A percentile compares a stretch with the other conserved stretches of the same genome.
Conservation (phyloP, 2,888 invertebrate genomes). For the Creontiades dilutus region DNA sequence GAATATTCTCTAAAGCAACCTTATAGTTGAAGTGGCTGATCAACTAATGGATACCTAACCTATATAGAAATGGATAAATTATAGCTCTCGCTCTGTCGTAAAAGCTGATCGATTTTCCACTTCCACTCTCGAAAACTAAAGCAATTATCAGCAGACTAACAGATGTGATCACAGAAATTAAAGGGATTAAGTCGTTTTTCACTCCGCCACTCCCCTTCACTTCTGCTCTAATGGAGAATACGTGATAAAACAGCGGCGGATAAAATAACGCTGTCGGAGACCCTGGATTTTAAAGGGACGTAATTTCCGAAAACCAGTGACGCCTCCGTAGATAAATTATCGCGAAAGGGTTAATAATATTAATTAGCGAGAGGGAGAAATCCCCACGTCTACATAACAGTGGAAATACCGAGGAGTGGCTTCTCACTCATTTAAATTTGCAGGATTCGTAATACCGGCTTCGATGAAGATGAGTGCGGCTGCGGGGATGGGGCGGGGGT, state of each 20-base stretch:
- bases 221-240: slow-evolving; percentile 19
- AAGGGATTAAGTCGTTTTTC: slow-evolving; percentile 36
- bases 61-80: not conserved
- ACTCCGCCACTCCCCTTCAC: not conserved
- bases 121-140: not conserved
- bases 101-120: slow-evolving; percentile 15
- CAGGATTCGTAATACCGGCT: not conserved
- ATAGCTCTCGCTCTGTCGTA: not conserved
- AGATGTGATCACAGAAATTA: slow-evolving; percentile 28
- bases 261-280: slow-evolving; percentile 19
- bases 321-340: slow-evolving; percentile 2
- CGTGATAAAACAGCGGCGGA: slow-evolving; percentile 24
- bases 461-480: not conserved
- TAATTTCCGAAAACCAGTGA: slow-evolving; percentile 22
- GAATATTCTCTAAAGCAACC: too few species aligned
- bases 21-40: not conserved
- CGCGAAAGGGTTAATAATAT: not conserved
- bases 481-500: not conserved
- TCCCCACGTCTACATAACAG: not conserved
- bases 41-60: too few species aligned
- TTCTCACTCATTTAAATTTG: not conserved
- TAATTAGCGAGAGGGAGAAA: not conserved
- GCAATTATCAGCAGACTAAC: slow-evolving; percentile 27
- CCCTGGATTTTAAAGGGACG: slow-evolving; percentile 20
- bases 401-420: not conserved